Base-by-base conservation (phyloP, 2,113 vertebrate species). In the Mastomys coucha region DNA sequence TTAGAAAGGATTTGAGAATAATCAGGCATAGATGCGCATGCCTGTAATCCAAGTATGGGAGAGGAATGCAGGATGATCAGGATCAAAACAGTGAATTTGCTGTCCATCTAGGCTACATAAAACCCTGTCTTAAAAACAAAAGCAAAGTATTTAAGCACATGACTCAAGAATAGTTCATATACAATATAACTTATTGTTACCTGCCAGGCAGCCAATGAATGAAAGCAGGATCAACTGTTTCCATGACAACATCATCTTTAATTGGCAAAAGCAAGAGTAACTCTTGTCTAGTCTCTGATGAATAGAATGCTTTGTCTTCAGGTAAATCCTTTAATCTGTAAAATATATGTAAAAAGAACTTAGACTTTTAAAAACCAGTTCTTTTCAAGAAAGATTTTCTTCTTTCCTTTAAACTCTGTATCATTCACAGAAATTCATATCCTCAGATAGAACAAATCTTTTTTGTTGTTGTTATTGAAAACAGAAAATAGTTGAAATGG, bases 171-270 rank as follows among this genome's bases (percentile, higher is more conserved):
- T 5, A 91, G 45, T 0, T 96, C 63, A 92, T 75, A 92, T 78
- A 97, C 84, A 97, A 95, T 2, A 80, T 0, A 72, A 42, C 42
- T 69, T 73, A 69, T 97, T 91, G 31, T 99, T 99, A 99, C 99
- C 99, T 99, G 98, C 99, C 96, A 99, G 98, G 98, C 99, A 99
- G 99, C 99, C 99, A 97, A 99, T 97, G 98, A 99, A 98, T 91
- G 98, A 99, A 97, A 99, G 98, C 97, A 99, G 99, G 98, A 99
- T 97, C 98, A 99, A 98, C 98, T 98, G 99, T 99, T 99, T 99
- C 99, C 99, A 99, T 99, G 99, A 99, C 98, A 99, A 99, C 99
- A 98, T 98, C 99, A 99, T 99, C 99, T 99, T 99, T 98, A 98
- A 98, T 97, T 98, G 94, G 98, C 98, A 96, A 95, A 98, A 98